A percentile compares a stretch with the other conserved stretches of the same genome.
Evolutionary conservation across 2,888 invertebrate species (phyloP).

Genomic region (Xestia sexstrigata): DNA sequence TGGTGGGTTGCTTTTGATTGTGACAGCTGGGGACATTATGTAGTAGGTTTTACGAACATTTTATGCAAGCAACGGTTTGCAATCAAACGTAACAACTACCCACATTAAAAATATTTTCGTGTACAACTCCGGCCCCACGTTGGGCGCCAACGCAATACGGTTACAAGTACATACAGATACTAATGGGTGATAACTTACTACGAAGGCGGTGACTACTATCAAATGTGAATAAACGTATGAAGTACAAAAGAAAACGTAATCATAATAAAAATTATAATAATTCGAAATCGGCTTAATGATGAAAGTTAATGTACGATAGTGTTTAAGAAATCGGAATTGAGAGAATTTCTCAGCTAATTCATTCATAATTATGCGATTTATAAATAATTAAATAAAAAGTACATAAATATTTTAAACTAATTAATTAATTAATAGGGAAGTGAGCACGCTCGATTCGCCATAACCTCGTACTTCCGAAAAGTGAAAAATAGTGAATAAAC

Average conservation of each 20-base stretch:
- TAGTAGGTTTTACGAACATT: constrained; percentile 27
- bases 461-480: constrained; percentile 76
- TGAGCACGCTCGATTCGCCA: constrained; percentile 73
- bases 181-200: constrained; percentile 59
- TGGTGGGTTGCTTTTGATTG: constrained; percentile 38
- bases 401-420: constrained; percentile 63
- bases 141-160: constrained; percentile 67
- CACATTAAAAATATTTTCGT: constrained; percentile 26
- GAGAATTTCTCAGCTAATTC: constrained; percentile 72
- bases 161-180: constrained; percentile 45
- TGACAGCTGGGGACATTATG: constrained; percentile 9
- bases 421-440: constrained; percentile 67
- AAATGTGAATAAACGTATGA: constrained; percentile 75
- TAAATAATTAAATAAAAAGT: constrained; percentile 56
- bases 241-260: constrained; percentile 86
- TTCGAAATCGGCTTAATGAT: constrained; percentile 84
- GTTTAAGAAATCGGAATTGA: constrained; percentile 86
- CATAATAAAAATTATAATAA: constrained; percentile 80
- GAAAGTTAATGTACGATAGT: constrained; percentile 80
- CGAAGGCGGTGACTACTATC: constrained; percentile 77
- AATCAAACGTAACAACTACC: constrained; percentile 32
- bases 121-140: constrained; percentile 59
- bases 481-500: constrained; percentile 69
- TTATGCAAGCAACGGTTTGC: constrained; percentile 13
- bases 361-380: constrained; percentile 67